phyloP scores from a whole-genome alignment of 2,797 vertebrate species.

The Eptatretus atami region DNA sequence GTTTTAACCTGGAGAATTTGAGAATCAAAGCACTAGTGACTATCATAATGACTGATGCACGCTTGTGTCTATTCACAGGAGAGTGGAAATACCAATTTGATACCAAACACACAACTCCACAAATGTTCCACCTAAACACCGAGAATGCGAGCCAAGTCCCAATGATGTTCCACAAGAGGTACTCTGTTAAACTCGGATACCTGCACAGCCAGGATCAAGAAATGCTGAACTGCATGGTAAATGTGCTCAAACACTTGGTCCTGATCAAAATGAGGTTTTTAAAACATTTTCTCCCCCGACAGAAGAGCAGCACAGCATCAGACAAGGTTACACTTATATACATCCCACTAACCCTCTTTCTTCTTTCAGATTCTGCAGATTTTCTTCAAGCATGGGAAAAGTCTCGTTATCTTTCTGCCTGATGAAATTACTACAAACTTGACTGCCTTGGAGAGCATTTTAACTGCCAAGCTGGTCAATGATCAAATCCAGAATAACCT shows the following conservation, averaged over 20 bases:
- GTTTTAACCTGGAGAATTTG: no score
- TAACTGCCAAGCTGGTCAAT: not conserved
- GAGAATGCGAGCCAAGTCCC: not conserved
- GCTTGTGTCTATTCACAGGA: not conserved
- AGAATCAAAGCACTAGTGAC: no score
- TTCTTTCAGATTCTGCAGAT: conserved; percentile 2
- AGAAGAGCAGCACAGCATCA: no score
- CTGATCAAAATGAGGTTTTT: no score
- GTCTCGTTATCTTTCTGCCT: not conserved
- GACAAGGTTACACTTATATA: no score
- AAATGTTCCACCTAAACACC: not conserved
- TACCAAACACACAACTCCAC: conserved; percentile 3
- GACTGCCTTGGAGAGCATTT: not conserved
- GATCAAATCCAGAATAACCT: not conserved
- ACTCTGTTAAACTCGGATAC: not conserved
- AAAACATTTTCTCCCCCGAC: no score
- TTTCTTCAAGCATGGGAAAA: not conserved
- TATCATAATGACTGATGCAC: no score
- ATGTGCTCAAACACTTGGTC: no score
- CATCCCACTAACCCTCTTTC: not conserved
- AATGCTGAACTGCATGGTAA: no score
- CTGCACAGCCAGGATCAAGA: not conserved
- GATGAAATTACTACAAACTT: not conserved
- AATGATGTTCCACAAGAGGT: conserved; percentile 1
- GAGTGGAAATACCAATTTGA: conserved; percentile 2